These are phyloP conservation scores for Melanocharis versteri DNA, from an alignment of 2,113 vertebrate genomes.

Conservation along the genomic window DNA sequence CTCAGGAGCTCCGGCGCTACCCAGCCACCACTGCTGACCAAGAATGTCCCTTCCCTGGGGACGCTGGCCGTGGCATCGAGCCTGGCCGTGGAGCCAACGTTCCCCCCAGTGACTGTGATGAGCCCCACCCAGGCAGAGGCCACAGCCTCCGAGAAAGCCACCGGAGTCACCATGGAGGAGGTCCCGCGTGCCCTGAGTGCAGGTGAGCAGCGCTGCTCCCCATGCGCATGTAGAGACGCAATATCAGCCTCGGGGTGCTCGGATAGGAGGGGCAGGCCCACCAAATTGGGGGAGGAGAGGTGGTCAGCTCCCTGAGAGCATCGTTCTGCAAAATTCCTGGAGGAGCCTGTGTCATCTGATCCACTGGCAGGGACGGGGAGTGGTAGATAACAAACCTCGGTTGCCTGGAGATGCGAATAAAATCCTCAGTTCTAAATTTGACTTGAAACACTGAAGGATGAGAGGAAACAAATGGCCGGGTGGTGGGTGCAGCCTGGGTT, in stretches of 20 bases:
- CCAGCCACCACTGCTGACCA: not conserved
- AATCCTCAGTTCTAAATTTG: not conserved
- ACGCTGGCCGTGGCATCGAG: not conserved
- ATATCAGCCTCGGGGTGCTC: fast-evolving
- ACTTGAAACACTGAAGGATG: not conserved
- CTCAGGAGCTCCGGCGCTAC: not conserved
- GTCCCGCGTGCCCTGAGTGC: constrained; percentile 58
- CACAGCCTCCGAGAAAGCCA: not conserved
- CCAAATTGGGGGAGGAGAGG: fast-evolving
- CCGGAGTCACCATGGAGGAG: constrained; percentile 56
- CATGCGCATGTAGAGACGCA: fast-evolving
- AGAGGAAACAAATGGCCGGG: not conserved
- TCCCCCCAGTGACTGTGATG: not conserved
- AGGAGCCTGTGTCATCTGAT: not conserved
- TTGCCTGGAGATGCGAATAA: not conserved
- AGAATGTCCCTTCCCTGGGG: not conserved
- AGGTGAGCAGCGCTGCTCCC: constrained; percentile 40
- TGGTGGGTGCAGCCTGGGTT: not conserved
- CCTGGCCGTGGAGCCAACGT: not conserved
- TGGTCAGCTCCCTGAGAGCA: not conserved
- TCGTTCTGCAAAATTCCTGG: not conserved
- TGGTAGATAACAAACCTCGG: not conserved
- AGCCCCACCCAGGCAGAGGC: not conserved
- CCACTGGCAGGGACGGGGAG: fast-evolving
- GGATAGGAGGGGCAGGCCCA: not conserved